Conservation (phyloP, 1,140 invertebrate genomes). For the Cardiocondyla obscurior region DNA sequence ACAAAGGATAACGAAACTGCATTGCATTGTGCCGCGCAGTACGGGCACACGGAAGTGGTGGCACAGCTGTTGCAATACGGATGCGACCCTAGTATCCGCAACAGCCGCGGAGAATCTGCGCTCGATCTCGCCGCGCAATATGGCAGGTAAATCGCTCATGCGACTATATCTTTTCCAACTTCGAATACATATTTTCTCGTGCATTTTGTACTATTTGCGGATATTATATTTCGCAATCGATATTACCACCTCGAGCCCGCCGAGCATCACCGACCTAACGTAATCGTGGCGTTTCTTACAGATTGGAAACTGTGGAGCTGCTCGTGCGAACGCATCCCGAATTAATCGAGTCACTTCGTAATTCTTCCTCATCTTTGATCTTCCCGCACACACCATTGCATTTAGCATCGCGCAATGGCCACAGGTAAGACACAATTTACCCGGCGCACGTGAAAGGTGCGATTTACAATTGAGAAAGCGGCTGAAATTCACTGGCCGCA, state of each 20-base stretch:
- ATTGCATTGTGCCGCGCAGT: constrained; percentile 96
- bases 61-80: constrained; percentile 92
- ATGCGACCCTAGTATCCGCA: constrained; percentile 95
- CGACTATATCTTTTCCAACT: constrained; percentile 9
- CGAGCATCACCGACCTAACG: not conserved
- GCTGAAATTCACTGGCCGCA: not conserved
- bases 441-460: not conserved
- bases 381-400: constrained; percentile 96
- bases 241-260: not conserved
- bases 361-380: constrained; percentile 85
- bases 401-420: constrained; percentile 96
- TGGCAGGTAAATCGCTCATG: constrained; percentile 87
- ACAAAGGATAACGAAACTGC: constrained; percentile 97
- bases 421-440: constrained; percentile 87
- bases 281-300: constrained; percentile 76
- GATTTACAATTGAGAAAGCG: not conserved
- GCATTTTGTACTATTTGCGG: not conserved
- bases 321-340: constrained; percentile 92
- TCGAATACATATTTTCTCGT: not conserved
- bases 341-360: constrained; percentile 88
- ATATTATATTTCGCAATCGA: constrained; percentile 6
- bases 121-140: constrained; percentile 97
- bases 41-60: constrained; percentile 96
- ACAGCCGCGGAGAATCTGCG: constrained; percentile 94
- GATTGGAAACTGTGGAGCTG: constrained; percentile 94